Evolutionary conservation across 2,888 invertebrate species (phyloP).

Genomic region (Coelogynopora nodosa): DNA sequence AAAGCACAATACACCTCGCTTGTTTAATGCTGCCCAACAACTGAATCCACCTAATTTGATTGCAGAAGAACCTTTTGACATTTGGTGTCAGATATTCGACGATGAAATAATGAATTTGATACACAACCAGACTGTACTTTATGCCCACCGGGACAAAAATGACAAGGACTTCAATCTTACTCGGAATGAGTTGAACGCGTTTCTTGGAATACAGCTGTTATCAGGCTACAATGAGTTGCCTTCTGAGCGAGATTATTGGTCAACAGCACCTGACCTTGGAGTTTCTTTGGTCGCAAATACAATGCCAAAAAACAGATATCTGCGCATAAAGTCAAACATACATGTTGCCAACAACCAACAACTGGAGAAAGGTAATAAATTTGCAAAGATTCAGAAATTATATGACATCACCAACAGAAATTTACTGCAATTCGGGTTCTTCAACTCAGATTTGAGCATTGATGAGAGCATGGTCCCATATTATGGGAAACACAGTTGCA

Average conservation of each 20-base stretch:
- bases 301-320: constrained; percentile 38
- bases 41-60: constrained; percentile 31
- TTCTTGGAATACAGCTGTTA: constrained; percentile 19
- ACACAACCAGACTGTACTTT: background rate
- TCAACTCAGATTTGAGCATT: background rate
- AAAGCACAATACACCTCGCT: constrained; percentile 23
- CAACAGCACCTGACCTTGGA: constrained; percentile 33
- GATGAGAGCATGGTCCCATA: constrained; percentile 35
- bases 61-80: constrained; percentile 12
- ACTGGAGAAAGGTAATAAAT: constrained; percentile 37
- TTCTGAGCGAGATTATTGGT: constrained; percentile 39
- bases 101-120: constrained; percentile 19
- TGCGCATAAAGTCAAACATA: constrained; percentile 24
- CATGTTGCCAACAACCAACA: constrained; percentile 35
- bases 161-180: background rate
- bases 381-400: constrained; percentile 16
- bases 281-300: constrained; percentile 36
- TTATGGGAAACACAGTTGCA: constrained; percentile 29
- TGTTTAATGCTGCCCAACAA: constrained; percentile 15
- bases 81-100: constrained; percentile 1
- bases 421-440: background rate
- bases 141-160: constrained; percentile 23
- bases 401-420: background rate
- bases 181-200: background rate
- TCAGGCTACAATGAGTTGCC: constrained; percentile 30